Base-by-base conservation (phyloP, 2,888 invertebrate genomes). In the Alsophila aescularia region DNA sequence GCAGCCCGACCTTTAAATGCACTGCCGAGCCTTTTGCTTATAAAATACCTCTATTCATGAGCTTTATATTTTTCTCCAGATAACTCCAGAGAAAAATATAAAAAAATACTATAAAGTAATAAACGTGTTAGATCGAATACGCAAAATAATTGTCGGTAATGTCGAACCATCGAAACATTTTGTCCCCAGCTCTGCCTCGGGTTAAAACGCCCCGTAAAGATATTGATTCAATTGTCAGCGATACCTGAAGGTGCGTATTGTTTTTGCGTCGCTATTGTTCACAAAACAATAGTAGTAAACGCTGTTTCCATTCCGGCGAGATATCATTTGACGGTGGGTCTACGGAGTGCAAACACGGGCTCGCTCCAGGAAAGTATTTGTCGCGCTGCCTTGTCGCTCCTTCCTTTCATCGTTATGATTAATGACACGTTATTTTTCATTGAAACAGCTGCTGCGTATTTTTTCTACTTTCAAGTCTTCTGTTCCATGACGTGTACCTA, bases 371-470 rank as follows among this genome's bases (percentile, higher is more conserved):
- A 87, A 85, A 79, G 81, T 83, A 84, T 87, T 86, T 87, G 88
- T 87, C 87, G 85, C 80, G 70, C 76, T 71, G 75, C 77, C 81
- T 77, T 79, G 83, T 81, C 85, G 79, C 79, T 77, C 79, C 80
- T 85, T 85, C 85, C 85, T 87, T 83, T 84, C 87, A 81, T 74
- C 80, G 79, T 76, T 83, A 85, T 89, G 89, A 89, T 89, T 87
- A 88, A 89, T 87, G 87, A 81, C 76, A 79, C 76, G 83, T 84
- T 88, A 88, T 89, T 88, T 89, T 89, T 89, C 87, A 88, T 80
- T 82, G 85, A 79, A 86, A 84, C 86, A 87, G 86, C 87, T 87
- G 87, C 82, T 75, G 75, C 83, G 83, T 83, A 83, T 88, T 88
- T 89, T 85, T 87, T 84, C 77, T 75, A 80, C 82, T 82, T 81